Percentiles rank a stretch among this genome's conserved stretches.
phyloP scores from a whole-genome alignment of 2,113 vertebrate species.

The Columba janthina region DNA sequence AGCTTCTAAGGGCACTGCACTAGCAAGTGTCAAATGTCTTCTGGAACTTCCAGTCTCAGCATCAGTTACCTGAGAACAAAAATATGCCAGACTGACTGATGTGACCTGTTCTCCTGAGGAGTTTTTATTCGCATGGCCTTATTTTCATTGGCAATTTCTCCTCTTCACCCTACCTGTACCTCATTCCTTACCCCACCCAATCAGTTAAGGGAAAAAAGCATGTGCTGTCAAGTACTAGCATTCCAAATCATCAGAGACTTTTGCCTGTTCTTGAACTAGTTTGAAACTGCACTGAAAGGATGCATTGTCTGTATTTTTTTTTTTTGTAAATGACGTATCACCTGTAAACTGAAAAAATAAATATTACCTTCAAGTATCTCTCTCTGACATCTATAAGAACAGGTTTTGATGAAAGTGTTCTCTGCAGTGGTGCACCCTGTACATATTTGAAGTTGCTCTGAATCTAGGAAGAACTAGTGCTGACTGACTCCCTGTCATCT shows the following conservation, averaged over 20 bases:
- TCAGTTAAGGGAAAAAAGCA: conserved; percentile 71
- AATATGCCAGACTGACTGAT: not conserved
- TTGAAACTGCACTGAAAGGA: conserved; percentile 81
- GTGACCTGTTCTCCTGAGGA: not conserved
- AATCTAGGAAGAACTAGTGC: not conserved
- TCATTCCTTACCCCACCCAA: not conserved
- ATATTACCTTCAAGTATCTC: conserved; percentile 73
- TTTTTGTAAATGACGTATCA: conserved; percentile 81
- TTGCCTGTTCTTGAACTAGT: conserved; percentile 77
- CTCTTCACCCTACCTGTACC: conserved; percentile 11
- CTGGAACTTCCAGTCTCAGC: not conserved
- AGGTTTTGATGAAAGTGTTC: not conserved
- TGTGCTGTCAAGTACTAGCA: conserved; percentile 74
- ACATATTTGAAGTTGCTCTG: not conserved
- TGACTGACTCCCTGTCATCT: not conserved
- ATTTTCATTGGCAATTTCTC: conserved; percentile 58
- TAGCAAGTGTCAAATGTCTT: not conserved
- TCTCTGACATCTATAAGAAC: conserved; percentile 52
- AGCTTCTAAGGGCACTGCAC: not conserved
- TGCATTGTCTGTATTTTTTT: conserved; percentile 76
- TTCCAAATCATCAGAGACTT: conserved; percentile 74
- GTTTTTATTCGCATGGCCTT: conserved; percentile 81
- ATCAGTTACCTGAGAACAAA: not conserved
- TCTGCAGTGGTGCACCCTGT: not conserved
- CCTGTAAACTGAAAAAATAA: conserved; percentile 84